Base-by-base conservation (phyloP, 2,888 invertebrate genomes). In the Selenia dentaria region DNA sequence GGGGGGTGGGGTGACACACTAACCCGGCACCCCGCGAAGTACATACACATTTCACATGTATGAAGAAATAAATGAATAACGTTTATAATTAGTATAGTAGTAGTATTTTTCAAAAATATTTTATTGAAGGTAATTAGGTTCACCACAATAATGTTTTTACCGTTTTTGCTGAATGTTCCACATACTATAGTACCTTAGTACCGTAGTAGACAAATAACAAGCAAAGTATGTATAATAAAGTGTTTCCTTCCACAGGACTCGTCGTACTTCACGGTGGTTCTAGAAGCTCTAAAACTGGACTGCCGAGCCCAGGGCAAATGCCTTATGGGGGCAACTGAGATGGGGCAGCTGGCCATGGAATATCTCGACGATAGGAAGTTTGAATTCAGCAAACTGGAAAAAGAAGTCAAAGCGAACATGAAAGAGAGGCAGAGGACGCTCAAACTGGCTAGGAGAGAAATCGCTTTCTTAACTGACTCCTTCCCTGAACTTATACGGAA, bases 281-380 rank as follows among this genome's bases (percentile, higher is more conserved):
- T 94, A 39, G 88, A 90, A 24, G 91, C 92, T 0, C 71, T 94
- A 32, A 90, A 91, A 59, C 64, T 88, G 14, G 94, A 95, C 65
- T 92, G 92, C 47, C 75, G 88, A 26, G 86, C 87, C 6, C 94
- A 94, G 74, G 92, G 93, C 28, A 92, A 92, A 61, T 92, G 94
- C 50, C 84, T 94, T 59, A 88, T 93, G 71, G 92, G 91, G 12
- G 92, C 93, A 0, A 94, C 93, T 0, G 90, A 92, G 62, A 91
- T 94, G 83, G 94, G 94, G 0, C 94, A 94, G 63, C 74, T 94
- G 0, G 94, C 93, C 0, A 91, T 92, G 58, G 94, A 94, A 66
- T 93, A 94, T 67, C 77, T 94, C 14, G 93, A 94, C 38, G 93
- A 94, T 54, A 82, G 93, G 37, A 92, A 92, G 51, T 90, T 87